Conservation (phyloP, 2,888 invertebrate genomes). For the Thysanoteuthis rhombus region DNA sequence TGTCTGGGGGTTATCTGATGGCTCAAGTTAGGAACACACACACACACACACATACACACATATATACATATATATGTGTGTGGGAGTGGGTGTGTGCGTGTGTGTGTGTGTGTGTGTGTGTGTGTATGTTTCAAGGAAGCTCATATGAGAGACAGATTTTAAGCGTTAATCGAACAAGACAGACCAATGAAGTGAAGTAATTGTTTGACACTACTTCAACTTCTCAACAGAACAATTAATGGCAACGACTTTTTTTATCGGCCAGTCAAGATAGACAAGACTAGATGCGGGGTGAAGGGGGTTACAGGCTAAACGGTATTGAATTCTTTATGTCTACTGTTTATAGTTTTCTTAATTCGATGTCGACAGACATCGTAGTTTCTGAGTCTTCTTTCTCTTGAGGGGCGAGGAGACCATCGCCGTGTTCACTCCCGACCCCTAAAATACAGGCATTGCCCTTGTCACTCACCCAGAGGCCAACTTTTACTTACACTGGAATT, state of each 20-base stretch:
- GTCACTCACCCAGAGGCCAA: too few relatives aligned
- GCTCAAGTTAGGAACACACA: too few relatives aligned
- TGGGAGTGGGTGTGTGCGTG: too few relatives aligned
- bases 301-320: background rate
- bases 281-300: background rate
- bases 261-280: background rate
- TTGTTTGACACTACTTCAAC: background rate
- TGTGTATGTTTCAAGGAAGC: too few relatives aligned
- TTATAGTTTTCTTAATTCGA: background rate
- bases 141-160: background rate
- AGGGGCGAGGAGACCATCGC: too few relatives aligned
- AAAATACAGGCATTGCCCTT: too few relatives aligned
- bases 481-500: too few relatives aligned
- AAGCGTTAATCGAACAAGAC: background rate
- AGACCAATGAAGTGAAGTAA: background rate
- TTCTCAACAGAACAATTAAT: background rate
- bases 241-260: background rate
- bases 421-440: too few relatives aligned
- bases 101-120: too few relatives aligned
- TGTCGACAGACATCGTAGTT: background rate
- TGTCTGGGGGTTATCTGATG: too few relatives aligned
- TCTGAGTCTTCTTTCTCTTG: background rate
- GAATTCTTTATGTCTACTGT: background rate
- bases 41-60: too few relatives aligned
- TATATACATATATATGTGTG: too few relatives aligned